Conservation (phyloP, 2,113 vertebrate genomes). For the Megalops atlanticus region DNA sequence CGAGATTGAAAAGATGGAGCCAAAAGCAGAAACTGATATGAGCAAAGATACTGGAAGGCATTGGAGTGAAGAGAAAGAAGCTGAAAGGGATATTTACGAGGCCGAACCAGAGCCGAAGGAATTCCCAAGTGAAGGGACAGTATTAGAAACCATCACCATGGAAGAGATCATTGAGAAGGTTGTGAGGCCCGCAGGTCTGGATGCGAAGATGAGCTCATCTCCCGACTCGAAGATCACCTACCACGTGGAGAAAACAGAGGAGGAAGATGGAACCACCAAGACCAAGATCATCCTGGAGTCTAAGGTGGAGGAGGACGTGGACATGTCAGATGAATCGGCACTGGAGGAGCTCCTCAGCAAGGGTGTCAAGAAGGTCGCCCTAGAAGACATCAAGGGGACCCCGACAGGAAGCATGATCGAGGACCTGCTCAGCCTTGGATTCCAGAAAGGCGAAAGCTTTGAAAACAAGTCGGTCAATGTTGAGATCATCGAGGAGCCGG, state of each 20-base stretch:
- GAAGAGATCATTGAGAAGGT: constrained; percentile 84
- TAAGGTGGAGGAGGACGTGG: constrained; percentile 78
- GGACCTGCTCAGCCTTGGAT: constrained; percentile 72
- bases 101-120: constrained; percentile 84
- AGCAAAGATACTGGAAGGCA: constrained; percentile 22
- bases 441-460: constrained; percentile 65
- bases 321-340: constrained; percentile 68
- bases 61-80: not conserved
- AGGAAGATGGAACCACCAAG: constrained; percentile 75
- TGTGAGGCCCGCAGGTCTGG: constrained; percentile 73
- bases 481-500: constrained; percentile 85
- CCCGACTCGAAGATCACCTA: constrained; percentile 80
- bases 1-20: constrained; percentile 33
- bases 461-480: constrained; percentile 80
- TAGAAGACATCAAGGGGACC: constrained; percentile 70
- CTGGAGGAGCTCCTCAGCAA: constrained; percentile 71
- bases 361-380: constrained; percentile 71
- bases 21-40: constrained; percentile 50
- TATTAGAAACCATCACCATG: constrained; percentile 64
- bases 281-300: constrained; percentile 84
- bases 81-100: constrained; percentile 56
- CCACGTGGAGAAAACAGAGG: constrained; percentile 76
- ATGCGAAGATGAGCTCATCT: constrained; percentile 54
- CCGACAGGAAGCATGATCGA: constrained; percentile 78
- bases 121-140: constrained; percentile 64